Evolutionary conservation across 2,888 invertebrate genomes (phyloP), one percentile per base, ranked within the genome.

Genomic region (Euphydryas editha): DNA sequence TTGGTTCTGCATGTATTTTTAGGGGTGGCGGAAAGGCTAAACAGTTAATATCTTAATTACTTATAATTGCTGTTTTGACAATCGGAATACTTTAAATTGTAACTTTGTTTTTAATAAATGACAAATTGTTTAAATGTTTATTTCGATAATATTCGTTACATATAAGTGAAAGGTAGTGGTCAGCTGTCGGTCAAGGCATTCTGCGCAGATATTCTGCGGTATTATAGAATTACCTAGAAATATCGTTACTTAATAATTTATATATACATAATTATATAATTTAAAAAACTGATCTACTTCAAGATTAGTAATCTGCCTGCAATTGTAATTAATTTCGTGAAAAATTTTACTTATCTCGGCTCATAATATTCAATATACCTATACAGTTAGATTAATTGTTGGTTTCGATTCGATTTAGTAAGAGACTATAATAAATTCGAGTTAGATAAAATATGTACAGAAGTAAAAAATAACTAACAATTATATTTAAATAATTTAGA

Each of bases 181-280:
- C 74, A 75, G 74, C 70, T 73, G 71, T 76, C 78, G 90, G 90
- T 89, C 90, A 90, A 90, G 90, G 90, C 82, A 83, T 79, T 78
- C 88, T 73, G 73, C 82, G 70, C 75, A 72, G 77, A 79, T 79
- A 81, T 72, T 75, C 81, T 79, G 81, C 78, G 58, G 56, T 69
- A 70, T 70, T 63, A 70, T 72, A 72, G 71, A 71, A 67, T 67
- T 62, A 68, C 64, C 69, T 71, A 65, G 60, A 69, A 66, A 60
- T 59, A 67, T 66, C 63, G 54, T 21, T 66, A 62, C 39, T 49
- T 18, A 51, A 37, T 18, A 15, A 55, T 56, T 20, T 57, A n/a
- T 42, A 21, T 42, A n/a, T n/a, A 44, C 15, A 15, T 39, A 42
- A 58, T 51, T 63, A 63, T 63, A 63, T 58, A 51, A 63, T 51